Percentiles rank a stretch among this genome's conserved stretches.
Conservation (phyloP, 2,888 invertebrate species). For the Apamea crenata region DNA sequence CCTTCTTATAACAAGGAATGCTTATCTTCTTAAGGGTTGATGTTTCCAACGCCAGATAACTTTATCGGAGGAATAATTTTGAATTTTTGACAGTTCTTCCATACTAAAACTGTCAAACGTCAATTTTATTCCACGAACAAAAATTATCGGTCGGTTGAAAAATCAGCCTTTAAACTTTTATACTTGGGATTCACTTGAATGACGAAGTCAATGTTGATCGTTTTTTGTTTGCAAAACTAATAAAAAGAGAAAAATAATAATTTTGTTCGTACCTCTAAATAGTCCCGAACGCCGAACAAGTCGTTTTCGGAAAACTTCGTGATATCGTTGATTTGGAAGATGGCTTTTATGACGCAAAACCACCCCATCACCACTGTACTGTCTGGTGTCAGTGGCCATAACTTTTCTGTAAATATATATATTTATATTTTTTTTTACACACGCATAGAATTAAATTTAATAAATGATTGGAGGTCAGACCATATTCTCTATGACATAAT, state of each 20-base stretch:
- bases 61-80: too few species aligned
- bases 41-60: too few species aligned
- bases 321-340: constrained; percentile 86
- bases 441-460: not conserved
- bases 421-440: too few species aligned
- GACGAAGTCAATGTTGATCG: not conserved
- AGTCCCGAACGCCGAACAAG: constrained; percentile 84
- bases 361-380: constrained; percentile 90
- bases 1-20: too few species aligned
- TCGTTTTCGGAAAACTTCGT: constrained; percentile 81
- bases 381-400: constrained; percentile 90
- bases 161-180: too few species aligned
- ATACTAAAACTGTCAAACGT: too few species aligned
- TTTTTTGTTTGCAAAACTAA: not conserved
- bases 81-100: too few species aligned
- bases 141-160: too few species aligned
- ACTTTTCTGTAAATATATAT: constrained; percentile 85
- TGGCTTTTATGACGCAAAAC: constrained; percentile 90
- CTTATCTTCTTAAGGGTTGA: too few species aligned
- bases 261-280: constrained; percentile 80
- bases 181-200: not conserved
- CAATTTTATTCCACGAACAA: too few species aligned
- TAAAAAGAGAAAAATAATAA: not conserved
- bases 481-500: too few species aligned
- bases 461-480: not conserved